Conservation (phyloP, 2,888 invertebrate genomes). For the Ophion slaviceki region DNA sequence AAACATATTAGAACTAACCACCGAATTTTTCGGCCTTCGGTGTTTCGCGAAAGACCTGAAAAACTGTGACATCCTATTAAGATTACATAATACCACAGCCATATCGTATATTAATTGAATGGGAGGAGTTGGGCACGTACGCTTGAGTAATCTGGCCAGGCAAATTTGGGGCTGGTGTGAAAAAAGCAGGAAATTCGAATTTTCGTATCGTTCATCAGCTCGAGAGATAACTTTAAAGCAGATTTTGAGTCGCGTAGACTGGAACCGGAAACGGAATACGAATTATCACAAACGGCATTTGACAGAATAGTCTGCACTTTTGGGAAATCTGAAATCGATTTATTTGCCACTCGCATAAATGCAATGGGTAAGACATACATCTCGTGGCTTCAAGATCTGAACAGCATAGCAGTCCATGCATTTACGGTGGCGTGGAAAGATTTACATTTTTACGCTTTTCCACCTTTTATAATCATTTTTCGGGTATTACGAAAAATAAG, state of each 20-base stretch:
- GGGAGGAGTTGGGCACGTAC: conserved; percentile 27
- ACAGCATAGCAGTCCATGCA: conserved; percentile 3
- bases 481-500: not conserved
- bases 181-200: conserved; percentile 33
- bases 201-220: conserved; percentile 46
- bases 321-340: conserved; percentile 13
- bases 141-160: conserved; percentile 32
- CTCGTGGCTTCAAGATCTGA: conserved; percentile 1
- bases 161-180: conserved; percentile 31
- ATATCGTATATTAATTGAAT: conserved; percentile 41
- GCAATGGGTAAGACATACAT: not conserved
- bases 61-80: conserved; percentile 52
- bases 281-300: not conserved
- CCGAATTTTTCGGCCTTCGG: conserved; percentile 63
- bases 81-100: conserved; percentile 61
- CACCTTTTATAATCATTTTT: conserved; percentile 2
- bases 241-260: conserved; percentile 33
- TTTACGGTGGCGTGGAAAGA: conserved; percentile 3
- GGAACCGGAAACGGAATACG: conserved; percentile 26
- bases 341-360: conserved; percentile 15
- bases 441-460: conserved; percentile 12
- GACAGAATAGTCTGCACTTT: not conserved
- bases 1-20: conserved; percentile 52
- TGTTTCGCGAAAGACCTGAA: conserved; percentile 54
- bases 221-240: conserved; percentile 46